Evolutionary conservation across 2,888 invertebrate genomes (phyloP).

Genomic region (Stegophylla sp.): DNA sequence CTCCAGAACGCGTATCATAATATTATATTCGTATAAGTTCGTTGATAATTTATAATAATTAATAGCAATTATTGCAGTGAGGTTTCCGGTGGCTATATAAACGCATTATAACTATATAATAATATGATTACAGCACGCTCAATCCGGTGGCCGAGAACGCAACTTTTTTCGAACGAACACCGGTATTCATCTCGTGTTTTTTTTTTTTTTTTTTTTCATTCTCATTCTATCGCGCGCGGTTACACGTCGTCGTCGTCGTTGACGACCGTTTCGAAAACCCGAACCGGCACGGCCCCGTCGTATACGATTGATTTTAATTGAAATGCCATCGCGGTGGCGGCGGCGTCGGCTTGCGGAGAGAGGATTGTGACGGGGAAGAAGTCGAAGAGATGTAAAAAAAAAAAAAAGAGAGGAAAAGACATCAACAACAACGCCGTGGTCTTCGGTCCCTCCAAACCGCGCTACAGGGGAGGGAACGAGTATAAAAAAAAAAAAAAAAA

Average conservation of each 20-base stretch:
- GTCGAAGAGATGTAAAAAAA: too few relatives aligned
- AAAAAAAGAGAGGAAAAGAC: background rate
- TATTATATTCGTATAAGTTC: too few relatives aligned
- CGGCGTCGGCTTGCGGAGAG: background rate
- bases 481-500: background rate
- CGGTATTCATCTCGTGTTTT: background rate
- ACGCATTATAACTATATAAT: too few relatives aligned
- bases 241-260: background rate
- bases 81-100: background rate
- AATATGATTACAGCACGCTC: too few relatives aligned
- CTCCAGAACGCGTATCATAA: too few relatives aligned
- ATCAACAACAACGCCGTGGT: background rate
- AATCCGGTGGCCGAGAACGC: background rate
- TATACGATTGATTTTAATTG: slow-evolving; percentile 23
- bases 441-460: background rate
- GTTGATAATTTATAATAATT: too few relatives aligned
- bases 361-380: background rate
- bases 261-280: too few relatives aligned
- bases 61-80: too few relatives aligned
- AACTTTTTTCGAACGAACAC: background rate
- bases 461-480: slow-evolving; percentile 6
- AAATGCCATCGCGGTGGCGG: slow-evolving; percentile 2
- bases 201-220: too few relatives aligned
- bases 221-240: background rate
- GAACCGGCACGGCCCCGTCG: background rate